Percentiles rank a stretch among this genome's conserved stretches.
Evolutionary conservation across 2,113 vertebrate species (phyloP).

Genomic region (Tyto alba): DNA sequence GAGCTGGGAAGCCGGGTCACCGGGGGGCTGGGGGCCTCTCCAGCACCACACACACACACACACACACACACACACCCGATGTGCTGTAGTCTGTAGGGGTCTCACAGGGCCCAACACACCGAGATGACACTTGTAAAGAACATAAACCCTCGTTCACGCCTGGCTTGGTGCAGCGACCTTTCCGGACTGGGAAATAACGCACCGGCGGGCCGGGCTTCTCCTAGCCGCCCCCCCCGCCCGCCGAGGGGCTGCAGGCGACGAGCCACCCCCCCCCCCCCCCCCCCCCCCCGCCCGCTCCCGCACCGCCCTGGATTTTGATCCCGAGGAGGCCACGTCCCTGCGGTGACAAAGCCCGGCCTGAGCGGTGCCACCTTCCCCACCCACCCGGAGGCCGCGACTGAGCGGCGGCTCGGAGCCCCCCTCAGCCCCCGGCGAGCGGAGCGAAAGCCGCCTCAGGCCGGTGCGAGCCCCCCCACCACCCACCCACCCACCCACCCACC

Average conservation of each 20-base stretch:
- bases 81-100: neutral
- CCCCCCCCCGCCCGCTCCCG: neutral
- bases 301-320: neutral
- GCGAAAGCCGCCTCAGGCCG: neutral
- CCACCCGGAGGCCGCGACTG: neutral
- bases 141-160: neutral
- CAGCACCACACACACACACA: too few species aligned
- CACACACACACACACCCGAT: too few species aligned
- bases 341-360: neutral
- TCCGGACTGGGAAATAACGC: neutral
- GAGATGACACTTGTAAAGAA: neutral
- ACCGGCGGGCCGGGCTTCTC: neutral
- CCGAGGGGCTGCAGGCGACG: too few species aligned
- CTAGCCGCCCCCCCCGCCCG: too few species aligned
- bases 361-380: neutral
- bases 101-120: neutral
- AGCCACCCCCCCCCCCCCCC: too few species aligned
- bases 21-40: too few species aligned
- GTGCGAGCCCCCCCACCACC: neutral
- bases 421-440: neutral
- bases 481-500: neutral
- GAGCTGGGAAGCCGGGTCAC: fast-evolving
- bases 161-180: neutral
- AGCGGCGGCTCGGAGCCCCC: neutral
- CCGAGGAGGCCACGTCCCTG: neutral